Percentiles rank a stretch among this genome's conserved stretches.
phyloP scores from a whole-genome alignment of 2,888 invertebrate species.

The Hirtodrosophila trivittata region DNA sequence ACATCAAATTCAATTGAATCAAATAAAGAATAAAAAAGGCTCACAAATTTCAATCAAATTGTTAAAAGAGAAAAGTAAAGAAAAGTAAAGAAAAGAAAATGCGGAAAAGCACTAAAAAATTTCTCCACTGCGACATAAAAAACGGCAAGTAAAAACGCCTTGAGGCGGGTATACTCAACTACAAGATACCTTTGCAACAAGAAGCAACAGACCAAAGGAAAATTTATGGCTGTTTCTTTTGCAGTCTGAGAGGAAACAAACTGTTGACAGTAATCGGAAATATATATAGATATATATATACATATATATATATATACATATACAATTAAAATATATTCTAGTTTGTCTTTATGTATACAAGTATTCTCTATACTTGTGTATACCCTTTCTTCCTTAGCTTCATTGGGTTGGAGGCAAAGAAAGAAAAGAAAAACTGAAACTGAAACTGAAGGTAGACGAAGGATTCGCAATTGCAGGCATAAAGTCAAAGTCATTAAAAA shows the following conservation, averaged over 20 bases:
- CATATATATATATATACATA: too few species aligned
- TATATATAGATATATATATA: too few species aligned
- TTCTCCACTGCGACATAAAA: conserved; percentile 33
- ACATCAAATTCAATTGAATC: conserved; percentile 11
- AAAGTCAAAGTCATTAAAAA: conserved; percentile 80
- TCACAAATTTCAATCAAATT: conserved; percentile 37
- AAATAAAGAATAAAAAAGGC: conserved; percentile 18
- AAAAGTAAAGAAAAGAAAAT: not conserved
- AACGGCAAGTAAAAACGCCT: not conserved
- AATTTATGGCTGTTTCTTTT: too few species aligned
- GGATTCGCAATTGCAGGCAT: conserved; percentile 68
- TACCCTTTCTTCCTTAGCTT: too few species aligned
- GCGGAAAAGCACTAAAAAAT: conserved; percentile 29
- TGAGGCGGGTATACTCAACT: not conserved
- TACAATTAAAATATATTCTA: too few species aligned
- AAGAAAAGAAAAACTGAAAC: not conserved
- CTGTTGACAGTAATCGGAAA: too few species aligned
- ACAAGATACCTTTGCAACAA: not conserved
- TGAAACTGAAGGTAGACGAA: conserved; percentile 44
- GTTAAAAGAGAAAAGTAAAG: conserved; percentile 15
- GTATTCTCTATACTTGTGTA: too few species aligned
- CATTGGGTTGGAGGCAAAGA: not conserved
- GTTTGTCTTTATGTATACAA: too few species aligned
- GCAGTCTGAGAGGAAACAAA: too few species aligned
- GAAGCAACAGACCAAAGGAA: not conserved